Conservation (phyloP, 1,140 invertebrate species). For the Pararge aegeria region DNA sequence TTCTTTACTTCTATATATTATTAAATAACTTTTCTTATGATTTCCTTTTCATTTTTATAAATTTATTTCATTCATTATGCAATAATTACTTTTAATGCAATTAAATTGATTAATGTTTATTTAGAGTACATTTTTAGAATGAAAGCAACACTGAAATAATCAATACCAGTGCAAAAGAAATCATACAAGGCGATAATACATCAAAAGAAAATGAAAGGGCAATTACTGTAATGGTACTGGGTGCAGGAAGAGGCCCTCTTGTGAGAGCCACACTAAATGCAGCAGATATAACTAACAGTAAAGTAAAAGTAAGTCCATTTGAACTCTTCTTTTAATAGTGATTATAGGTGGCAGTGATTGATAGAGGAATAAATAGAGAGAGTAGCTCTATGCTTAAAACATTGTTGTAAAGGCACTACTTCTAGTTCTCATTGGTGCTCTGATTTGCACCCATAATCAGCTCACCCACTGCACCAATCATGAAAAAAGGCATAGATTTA, state of each 20-base stretch:
- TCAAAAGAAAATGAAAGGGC: conserved; percentile 31
- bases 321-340: neutral
- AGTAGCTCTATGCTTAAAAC: too few relatives aligned
- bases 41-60: too few relatives aligned
- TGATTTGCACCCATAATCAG: too few relatives aligned
- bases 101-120: neutral
- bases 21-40: too few relatives aligned
- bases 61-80: too few relatives aligned
- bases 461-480: too few relatives aligned
- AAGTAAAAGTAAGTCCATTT: conserved; percentile 72
- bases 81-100: neutral
- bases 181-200: conserved; percentile 17
- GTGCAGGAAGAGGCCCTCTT: conserved; percentile 97
- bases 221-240: conserved; percentile 93
- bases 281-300: conserved; percentile 82
- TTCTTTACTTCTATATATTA: too few relatives aligned
- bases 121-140: conserved; percentile 19
- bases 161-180: conserved; percentile 12
- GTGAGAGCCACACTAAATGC: conserved; percentile 92
- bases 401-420: too few relatives aligned
- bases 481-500: too few relatives aligned
- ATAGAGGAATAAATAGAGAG: too few relatives aligned
- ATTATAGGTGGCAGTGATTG: too few relatives aligned
- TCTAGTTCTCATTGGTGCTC: too few relatives aligned
- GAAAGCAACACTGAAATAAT: conserved; percentile 10